Conservation (phyloP, 1,140 invertebrate species). For the Nasonia giraulti region DNA sequence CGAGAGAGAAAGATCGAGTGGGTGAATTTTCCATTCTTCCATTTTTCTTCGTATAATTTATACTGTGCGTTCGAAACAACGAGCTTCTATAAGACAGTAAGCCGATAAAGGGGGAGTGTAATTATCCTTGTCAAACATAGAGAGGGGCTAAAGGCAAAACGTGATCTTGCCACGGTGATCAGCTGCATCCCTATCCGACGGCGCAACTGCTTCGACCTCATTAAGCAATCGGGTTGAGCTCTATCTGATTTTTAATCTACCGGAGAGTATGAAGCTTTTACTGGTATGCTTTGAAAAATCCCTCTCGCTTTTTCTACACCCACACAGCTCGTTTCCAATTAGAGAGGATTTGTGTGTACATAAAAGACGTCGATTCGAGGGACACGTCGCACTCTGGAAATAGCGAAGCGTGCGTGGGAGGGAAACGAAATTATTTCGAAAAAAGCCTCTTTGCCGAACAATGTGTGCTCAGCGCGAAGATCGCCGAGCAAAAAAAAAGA, state of each 20-base stretch:
- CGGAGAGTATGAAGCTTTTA: too few species aligned
- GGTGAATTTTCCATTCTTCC: conserved; percentile 27
- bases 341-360: background rate
- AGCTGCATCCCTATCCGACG: conserved; percentile 7
- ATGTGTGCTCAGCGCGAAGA: conserved; percentile 9
- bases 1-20: conserved; percentile 19
- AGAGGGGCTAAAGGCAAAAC: conserved; percentile 37
- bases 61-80: too few species aligned
- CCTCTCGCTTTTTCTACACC: background rate
- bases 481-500: conserved; percentile 37
- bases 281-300: too few species aligned
- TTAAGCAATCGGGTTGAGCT: conserved; percentile 60
- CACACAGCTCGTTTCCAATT: background rate
- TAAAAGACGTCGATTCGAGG: too few species aligned
- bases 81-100: background rate
- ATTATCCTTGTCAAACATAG: conserved; percentile 47
- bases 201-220: conserved; percentile 54
- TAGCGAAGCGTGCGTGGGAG: background rate
- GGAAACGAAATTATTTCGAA: conserved; percentile 41
- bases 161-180: conserved; percentile 58
- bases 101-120: conserved; percentile 35
- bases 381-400: background rate
- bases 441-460: conserved; percentile 1
- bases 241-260: conserved; percentile 40
- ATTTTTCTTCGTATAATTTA: too few species aligned